Percentiles rank a stretch among this genome's conserved stretches.
These are phyloP conservation scores for Solenopsis invicta DNA, from an alignment of 1,140 invertebrate species.

Conservation along the genomic window DNA sequence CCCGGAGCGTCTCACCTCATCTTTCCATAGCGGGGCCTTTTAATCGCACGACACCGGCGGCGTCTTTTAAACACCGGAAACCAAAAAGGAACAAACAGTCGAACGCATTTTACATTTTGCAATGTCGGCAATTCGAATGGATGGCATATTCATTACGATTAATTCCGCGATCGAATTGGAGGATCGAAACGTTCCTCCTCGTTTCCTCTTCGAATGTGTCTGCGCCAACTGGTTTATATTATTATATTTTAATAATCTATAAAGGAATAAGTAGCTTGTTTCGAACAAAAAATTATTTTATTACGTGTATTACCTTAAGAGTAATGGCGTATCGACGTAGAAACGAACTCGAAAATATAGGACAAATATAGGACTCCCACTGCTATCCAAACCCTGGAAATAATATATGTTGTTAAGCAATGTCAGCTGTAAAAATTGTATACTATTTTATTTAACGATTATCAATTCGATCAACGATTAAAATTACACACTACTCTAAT, in stretches of 20 bases:
- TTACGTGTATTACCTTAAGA: slow-evolving; percentile 90
- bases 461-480: no score
- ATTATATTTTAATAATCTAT: background rate
- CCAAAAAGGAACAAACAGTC: slow-evolving; percentile 39
- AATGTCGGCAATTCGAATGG: background rate
- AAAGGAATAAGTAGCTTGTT: background rate
- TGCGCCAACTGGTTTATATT: background rate
- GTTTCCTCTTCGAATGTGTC: background rate
- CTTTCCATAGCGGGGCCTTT: slow-evolving; percentile 16
- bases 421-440: background rate
- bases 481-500: background rate
- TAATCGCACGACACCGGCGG: slow-evolving; percentile 56
- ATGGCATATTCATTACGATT: slow-evolving; percentile 57
- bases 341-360: slow-evolving; percentile 97
- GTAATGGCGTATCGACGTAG: slow-evolving; percentile 95
- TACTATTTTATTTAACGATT: background rate
- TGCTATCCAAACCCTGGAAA: slow-evolving; percentile 95
- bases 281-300: background rate
- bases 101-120: slow-evolving; percentile 39
- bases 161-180: slow-evolving; percentile 45
- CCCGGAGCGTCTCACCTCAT: background rate
- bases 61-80: background rate
- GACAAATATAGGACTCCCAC: slow-evolving; percentile 95
- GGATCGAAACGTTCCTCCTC: background rate
- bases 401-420: slow-evolving; percentile 49